A percentile compares a stretch with the other conserved stretches of the same genome.
These are phyloP conservation scores for Telenomus remus DNA, from an alignment of 1,140 invertebrate genomes.

Conservation along the genomic window DNA sequence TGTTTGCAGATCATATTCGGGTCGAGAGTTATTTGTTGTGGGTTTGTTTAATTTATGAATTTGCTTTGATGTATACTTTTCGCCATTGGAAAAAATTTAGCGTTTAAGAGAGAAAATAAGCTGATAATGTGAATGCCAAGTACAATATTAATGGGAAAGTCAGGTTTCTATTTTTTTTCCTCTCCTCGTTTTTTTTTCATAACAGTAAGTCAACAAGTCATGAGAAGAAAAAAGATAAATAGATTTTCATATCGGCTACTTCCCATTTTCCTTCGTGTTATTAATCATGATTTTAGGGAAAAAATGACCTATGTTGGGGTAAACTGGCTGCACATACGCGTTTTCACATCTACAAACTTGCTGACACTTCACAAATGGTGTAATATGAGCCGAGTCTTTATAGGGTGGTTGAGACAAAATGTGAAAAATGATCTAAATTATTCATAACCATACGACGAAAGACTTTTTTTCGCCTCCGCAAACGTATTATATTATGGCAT, in stretches of 20 bases:
- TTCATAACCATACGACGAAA: conserved; percentile 24
- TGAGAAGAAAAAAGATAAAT: background rate
- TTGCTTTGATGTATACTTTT: too few relatives aligned
- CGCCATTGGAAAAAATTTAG: too few relatives aligned
- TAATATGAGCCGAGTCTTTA: conserved; percentile 20
- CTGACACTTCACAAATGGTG: conserved; percentile 38
- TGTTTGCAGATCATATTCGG: background rate
- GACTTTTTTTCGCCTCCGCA: conserved; percentile 9
- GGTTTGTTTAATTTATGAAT: too few relatives aligned
- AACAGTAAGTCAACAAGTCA: too few relatives aligned
- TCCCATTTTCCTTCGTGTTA: background rate
- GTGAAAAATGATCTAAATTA: conserved; percentile 38
- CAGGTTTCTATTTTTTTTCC: too few relatives aligned
- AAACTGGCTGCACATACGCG: conserved; percentile 6
- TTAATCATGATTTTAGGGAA: conserved; percentile 7
- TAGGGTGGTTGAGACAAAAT: conserved; percentile 12
- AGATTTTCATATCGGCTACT: conserved; percentile 1
- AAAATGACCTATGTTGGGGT: conserved; percentile 24
- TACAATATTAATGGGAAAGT: too few relatives aligned
- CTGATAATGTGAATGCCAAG: too few relatives aligned
- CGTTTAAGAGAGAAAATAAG: too few relatives aligned
- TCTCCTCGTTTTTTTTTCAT: too few relatives aligned
- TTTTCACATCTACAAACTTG: background rate
- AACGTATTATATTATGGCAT: conserved; percentile 12
- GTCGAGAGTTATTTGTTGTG: too few relatives aligned